Conservation (phyloP, 2,888 invertebrate genomes). For the Troglohyphantes excavatus region DNA sequence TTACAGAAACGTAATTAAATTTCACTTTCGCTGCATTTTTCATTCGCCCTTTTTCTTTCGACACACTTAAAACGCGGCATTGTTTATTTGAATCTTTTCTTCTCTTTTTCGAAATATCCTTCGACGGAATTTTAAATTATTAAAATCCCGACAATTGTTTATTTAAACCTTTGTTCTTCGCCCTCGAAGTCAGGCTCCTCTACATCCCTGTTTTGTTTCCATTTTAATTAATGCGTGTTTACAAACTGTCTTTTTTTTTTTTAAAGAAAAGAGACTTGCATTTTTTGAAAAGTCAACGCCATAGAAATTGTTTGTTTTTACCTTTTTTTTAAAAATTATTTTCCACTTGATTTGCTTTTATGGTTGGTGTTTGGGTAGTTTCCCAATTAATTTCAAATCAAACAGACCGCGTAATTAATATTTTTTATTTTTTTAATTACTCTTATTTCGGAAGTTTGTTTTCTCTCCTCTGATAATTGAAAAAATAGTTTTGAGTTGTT, state of each 20-base stretch:
- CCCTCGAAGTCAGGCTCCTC: background rate
- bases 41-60: background rate
- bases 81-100: background rate
- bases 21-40: background rate
- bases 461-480: too few species aligned
- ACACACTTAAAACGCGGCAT: background rate
- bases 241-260: background rate
- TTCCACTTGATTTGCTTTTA: background rate
- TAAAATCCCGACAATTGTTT: background rate
- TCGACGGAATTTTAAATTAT: background rate
- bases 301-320: background rate
- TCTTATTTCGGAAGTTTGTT: too few species aligned
- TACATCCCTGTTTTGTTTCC: background rate
- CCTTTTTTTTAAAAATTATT: background rate
- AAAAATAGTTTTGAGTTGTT: too few species aligned
- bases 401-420: slow-evolving; percentile 16
- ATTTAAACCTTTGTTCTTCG: background rate
- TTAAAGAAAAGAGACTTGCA: background rate
- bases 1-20: slow-evolving; percentile 4
- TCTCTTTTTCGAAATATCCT: background rate
- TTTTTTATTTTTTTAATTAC: too few species aligned
- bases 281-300: background rate
- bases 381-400: slow-evolving; percentile 32
- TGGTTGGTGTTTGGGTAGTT: background rate
- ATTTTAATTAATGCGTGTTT: background rate